phyloP scores from a whole-genome alignment of 92 coral and sea anemone genomes.

The Micromussa lordhowensis region DNA sequence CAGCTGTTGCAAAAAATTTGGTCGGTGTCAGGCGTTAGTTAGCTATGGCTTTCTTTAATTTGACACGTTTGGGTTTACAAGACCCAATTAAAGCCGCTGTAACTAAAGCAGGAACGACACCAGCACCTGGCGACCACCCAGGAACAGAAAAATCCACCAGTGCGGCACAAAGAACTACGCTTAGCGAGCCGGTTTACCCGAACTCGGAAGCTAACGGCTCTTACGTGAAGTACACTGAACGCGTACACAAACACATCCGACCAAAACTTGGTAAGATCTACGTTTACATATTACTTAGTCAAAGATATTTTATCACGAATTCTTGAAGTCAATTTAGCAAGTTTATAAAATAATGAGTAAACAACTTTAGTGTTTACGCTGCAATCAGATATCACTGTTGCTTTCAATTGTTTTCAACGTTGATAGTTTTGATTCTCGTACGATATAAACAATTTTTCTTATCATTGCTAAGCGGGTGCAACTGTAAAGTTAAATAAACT shows the following conservation, averaged over 20 bases:
- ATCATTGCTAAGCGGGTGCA: background rate
- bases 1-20: background rate
- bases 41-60: constrained; percentile 92
- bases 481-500: background rate
- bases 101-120: constrained; percentile 50
- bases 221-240: constrained; percentile 86
- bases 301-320: background rate
- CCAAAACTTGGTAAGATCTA: constrained; percentile 77
- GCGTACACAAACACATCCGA: constrained; percentile 93
- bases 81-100: constrained; percentile 89
- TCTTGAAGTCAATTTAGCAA: background rate
- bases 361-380: background rate
- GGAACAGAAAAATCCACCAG: constrained; percentile 25
- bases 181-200: constrained; percentile 83
- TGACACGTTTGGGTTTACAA: constrained; percentile 90
- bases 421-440: background rate
- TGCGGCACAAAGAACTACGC: constrained; percentile 62
- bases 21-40: background rate
- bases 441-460: too few species aligned
- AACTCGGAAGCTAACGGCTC: constrained; percentile 98
- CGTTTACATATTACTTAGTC: background rate
- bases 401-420: background rate
- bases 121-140: constrained; percentile 20
- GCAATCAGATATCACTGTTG: background rate
- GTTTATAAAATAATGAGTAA: background rate